These are phyloP conservation scores for Aleiodes sp. DNA, from an alignment of 1,140 invertebrate species.

Conservation along the genomic window DNA sequence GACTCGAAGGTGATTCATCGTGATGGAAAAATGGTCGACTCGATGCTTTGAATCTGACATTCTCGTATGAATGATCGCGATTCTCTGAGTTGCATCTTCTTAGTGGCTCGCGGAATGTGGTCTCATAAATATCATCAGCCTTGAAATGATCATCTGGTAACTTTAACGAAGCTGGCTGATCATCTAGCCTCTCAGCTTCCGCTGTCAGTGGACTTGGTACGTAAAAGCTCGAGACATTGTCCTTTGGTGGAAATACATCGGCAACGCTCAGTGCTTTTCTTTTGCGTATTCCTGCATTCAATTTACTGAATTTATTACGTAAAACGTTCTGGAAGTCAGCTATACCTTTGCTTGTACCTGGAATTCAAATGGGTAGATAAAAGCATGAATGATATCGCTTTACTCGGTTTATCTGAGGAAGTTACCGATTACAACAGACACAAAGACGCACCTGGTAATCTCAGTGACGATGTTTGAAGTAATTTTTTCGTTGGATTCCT, in stretches of 20 bases:
- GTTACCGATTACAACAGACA: neutral
- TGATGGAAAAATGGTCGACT: constrained; percentile 36
- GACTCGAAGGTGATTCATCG: constrained; percentile 33
- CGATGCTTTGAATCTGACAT: constrained; percentile 41
- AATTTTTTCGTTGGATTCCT: constrained; percentile 62
- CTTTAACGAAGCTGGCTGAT: too few species aligned
- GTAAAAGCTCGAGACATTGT: constrained; percentile 70
- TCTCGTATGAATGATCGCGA: constrained; percentile 44
- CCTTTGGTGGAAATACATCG: constrained; percentile 69
- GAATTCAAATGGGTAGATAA: neutral
- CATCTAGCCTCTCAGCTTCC: constrained; percentile 39
- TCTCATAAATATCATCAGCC: constrained; percentile 19
- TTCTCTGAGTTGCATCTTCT: constrained; percentile 48
- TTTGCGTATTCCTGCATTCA: constrained; percentile 73
- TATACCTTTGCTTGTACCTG: constrained; percentile 52
- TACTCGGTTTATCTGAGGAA: neutral
- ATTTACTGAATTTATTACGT: constrained; percentile 72
- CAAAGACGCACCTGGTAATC: constrained; percentile 71
- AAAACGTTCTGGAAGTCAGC: constrained; percentile 71
- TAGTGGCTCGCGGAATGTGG: constrained; percentile 47
- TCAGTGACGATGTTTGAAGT: constrained; percentile 70
- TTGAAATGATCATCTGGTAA: too few species aligned
- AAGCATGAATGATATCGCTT: neutral
- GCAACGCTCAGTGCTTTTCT: constrained; percentile 73
- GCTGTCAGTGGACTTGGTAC: constrained; percentile 71